Conservation (phyloP, 1,140 invertebrate genomes). For the Temnothorax nylanderi region DNA sequence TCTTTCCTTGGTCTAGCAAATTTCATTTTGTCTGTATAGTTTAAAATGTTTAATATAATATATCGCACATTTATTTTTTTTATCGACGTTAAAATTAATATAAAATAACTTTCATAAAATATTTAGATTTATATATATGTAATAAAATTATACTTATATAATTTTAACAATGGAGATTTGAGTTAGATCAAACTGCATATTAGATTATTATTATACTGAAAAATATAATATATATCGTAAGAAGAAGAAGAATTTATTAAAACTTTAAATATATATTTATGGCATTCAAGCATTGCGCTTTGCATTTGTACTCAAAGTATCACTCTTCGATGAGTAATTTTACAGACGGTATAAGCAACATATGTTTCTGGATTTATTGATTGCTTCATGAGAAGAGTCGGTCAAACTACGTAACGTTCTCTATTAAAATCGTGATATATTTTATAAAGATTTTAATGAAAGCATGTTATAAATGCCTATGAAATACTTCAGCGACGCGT, state of each 20-base stretch:
- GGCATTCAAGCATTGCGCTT: background rate
- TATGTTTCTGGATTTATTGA: constrained; percentile 43
- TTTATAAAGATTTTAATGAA: constrained; percentile 78
- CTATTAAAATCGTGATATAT: constrained; percentile 64
- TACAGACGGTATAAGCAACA: background rate
- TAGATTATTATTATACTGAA: background rate
- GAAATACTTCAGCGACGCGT: constrained; percentile 66
- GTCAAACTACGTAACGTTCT: constrained; percentile 42
- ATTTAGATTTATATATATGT: background rate
- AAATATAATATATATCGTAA: background rate
- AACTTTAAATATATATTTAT: background rate
- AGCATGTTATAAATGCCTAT: constrained; percentile 76
- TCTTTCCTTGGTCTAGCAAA: background rate
- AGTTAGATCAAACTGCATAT: background rate
- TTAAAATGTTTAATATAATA: background rate
- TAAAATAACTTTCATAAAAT: background rate
- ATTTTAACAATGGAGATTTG: too few species aligned
- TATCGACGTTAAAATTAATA: background rate
- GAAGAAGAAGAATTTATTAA: background rate
- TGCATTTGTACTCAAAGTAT: background rate
- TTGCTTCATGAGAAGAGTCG: constrained; percentile 50
- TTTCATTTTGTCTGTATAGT: background rate
- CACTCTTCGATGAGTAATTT: background rate
- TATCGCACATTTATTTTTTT: background rate
- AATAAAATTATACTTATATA: too few species aligned